Base-by-base conservation (phyloP, 2,888 invertebrate genomes). In the Callinectes sapidus region DNA sequence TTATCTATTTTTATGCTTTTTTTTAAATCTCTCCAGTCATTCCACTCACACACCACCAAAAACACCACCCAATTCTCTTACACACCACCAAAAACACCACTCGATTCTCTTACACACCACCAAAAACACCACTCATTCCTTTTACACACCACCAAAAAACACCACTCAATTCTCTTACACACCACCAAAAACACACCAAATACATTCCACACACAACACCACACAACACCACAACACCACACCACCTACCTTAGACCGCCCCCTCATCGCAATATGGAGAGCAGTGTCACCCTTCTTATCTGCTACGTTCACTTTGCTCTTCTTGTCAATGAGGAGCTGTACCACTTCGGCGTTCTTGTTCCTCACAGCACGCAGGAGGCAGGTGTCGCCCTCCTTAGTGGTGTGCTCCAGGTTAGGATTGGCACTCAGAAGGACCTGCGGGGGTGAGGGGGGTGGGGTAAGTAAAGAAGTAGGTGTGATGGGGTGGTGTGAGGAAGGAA, bases 311-410 rank as follows among this genome's bases (percentile, higher is more conserved):
- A 99, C 98, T 96, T 98, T 98, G 14, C 99, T 98, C 95, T 98
- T 98, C 95, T 98, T 97, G 95, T 99, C 98, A 94, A 99, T 96
- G 94, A 99, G 96, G 95, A 99, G 96, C 95, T 98, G 98, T 86
- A 99, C 99, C 95, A 98, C 97, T 95, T 99, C 98, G 77, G 98
- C 97, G 96, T 98, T 98, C 13, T 99, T 97, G 95, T 97, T 98
- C 90, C 98, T 97, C 54, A 99, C 99, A 23, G 99, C 99, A 95
- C 98, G 97, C 95, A 99, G 96, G 88, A 99, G 96, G 0, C 99
- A 97, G 0, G 99, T 99, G 95, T 99, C 99, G 0, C 99, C 99
- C 95, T 98, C 99, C 97, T 97, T 98, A 94, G 98, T 99, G 81
- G 98, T 97, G 94, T 98, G 97, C 96, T 99, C 99, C 95, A 99